phyloP scores from a whole-genome alignment of 2,113 vertebrate species.

The Struthidea cinerea region DNA sequence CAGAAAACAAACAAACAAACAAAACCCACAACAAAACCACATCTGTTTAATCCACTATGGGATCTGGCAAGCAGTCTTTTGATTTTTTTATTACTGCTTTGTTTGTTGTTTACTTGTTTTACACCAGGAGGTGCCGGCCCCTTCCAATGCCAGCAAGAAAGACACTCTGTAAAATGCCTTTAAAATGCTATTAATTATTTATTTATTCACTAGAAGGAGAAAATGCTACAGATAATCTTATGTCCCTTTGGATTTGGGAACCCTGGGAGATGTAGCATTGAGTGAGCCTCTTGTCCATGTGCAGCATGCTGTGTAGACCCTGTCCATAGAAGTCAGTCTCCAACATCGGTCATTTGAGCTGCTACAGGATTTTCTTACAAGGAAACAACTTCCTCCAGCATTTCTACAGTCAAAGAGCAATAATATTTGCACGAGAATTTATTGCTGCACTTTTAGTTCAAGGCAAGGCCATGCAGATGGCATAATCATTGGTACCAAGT shows the following conservation, averaged over 20 bases:
- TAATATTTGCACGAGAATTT: background rate
- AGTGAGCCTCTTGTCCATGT: background rate
- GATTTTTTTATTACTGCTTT: background rate
- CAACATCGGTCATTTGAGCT: background rate
- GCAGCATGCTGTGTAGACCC: background rate
- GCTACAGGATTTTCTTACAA: background rate
- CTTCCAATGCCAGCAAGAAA: background rate
- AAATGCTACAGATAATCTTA: background rate
- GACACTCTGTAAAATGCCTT: background rate
- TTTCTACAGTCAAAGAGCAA: background rate
- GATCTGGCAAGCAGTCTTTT: background rate
- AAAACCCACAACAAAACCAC: background rate
- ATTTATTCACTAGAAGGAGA: background rate
- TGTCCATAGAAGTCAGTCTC: background rate
- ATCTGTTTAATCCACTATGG: background rate
- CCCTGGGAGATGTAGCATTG: rapidly evolving
- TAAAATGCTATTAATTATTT: background rate
- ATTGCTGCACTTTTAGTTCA: background rate
- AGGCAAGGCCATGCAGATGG: rapidly evolving
- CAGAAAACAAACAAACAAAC: background rate
- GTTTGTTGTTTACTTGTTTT: background rate
- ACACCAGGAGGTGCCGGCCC: background rate
- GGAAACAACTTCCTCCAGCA: background rate
- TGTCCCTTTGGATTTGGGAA: background rate
- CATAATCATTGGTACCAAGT: background rate